Base-by-base conservation (phyloP, 2,888 invertebrate species). In the Phrixothrix hirtus region DNA sequence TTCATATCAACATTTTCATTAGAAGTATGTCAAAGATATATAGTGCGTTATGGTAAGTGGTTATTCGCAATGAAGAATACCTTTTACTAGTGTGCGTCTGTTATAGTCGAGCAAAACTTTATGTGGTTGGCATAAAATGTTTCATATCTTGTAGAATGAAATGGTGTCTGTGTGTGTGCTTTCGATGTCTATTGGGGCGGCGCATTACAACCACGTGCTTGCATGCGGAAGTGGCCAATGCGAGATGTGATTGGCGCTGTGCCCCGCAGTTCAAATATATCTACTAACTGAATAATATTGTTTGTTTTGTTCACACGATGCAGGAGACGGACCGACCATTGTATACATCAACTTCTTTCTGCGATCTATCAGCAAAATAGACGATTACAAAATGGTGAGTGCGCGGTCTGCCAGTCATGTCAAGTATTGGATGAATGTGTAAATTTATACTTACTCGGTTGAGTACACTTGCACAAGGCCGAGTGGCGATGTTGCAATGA, bases 321-420 rank as follows among this genome's bases (percentile, higher is more conserved):
- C 84, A 85, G 87, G 84, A 82, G 88, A 88, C 79, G 86, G 86
- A 77, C 88, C 93, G 72, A 92, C 93, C 75, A 80, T 86, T 80
- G 95, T 95, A 75, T 79, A 81, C 76, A 93, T 95, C 84, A 95
- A 96, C 89, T 86, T 95, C 84, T 92, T 87, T 81, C 89, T 96
- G 69, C 88, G 96, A 77, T 95, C 95, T 83, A 94, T 96, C 85
- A 93, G 94, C 86, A 93, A 94, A 89, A 95, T 95, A 83, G 92
- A 95, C 83, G 95, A 95, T 88, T 94, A 94, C 82, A 92, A 93
- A 85, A 96, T 95, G 95, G 95, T 95, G 89, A 93, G 93, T 92
- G 66, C 66, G 69, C 70, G 72, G 69, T 71, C 66, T 73, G 72
- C 71, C 74, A 74, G 72, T 74, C 74, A 74, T 74, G 73, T 75